Evolutionary conservation across 2,113 vertebrate species (phyloP).

Genomic region (Australoheros scitulus): DNA sequence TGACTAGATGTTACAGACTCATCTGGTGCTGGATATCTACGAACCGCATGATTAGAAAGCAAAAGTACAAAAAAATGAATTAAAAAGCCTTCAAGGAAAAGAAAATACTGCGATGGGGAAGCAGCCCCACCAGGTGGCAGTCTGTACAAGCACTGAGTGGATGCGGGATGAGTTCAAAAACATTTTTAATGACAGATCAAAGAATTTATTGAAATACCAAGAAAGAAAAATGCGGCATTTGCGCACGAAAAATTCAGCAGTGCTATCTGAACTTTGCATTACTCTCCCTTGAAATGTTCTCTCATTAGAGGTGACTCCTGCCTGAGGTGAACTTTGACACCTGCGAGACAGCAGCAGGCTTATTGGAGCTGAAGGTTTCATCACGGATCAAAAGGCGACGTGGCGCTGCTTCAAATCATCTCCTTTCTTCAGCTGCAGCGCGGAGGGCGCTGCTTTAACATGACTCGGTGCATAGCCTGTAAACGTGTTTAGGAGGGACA

Average conservation of each 20-base stretch:
- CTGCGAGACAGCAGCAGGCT: neutral
- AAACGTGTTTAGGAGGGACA: constrained; percentile 20
- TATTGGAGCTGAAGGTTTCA: constrained; percentile 24
- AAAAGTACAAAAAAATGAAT: neutral
- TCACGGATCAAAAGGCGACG: constrained; percentile 56
- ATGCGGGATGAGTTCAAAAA: neutral
- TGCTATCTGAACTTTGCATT: neutral
- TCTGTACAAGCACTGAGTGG: neutral
- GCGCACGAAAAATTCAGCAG: neutral
- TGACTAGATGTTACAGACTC: neutral
- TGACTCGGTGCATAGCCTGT: constrained; percentile 17
- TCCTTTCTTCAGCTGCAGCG: neutral
- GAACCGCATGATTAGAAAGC: neutral
- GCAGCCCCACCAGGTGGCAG: constrained; percentile 49
- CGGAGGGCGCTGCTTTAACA: constrained; percentile 4
- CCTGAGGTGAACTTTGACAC: constrained; percentile 71
- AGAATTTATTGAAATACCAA: neutral
- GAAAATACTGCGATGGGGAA: no score
- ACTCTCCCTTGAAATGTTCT: constrained; percentile 12
- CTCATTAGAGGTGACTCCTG: neutral
- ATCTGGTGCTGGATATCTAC: neutral
- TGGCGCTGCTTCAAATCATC: constrained; percentile 51
- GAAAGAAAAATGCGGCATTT: neutral
- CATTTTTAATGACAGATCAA: neutral
- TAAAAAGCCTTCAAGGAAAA: neutral